Conservation (phyloP, 2,113 vertebrate species). For the Crotalus viridis region DNA sequence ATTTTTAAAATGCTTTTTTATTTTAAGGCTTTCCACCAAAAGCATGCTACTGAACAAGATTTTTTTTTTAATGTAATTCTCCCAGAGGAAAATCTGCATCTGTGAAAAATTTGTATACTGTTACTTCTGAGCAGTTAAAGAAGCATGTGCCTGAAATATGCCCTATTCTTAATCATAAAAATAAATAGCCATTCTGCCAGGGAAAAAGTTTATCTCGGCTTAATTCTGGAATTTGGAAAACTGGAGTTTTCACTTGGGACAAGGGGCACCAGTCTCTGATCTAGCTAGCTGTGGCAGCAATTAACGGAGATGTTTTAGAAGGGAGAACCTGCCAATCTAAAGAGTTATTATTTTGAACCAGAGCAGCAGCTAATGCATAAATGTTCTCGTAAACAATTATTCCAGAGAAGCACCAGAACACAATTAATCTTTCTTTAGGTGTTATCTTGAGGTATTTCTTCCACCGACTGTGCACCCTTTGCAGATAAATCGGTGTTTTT, state of each 20-base stretch:
- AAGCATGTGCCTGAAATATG: neutral
- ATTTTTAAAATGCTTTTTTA: neutral
- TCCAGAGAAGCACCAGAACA: slow-evolving; percentile 66
- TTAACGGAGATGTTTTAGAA: slow-evolving; percentile 64
- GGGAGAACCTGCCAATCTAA: slow-evolving; percentile 64
- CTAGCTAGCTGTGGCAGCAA: slow-evolving; percentile 61
- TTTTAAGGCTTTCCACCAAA: neutral
- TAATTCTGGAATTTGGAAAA: slow-evolving; percentile 49
- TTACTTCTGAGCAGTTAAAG: neutral
- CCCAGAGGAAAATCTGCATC: neutral
- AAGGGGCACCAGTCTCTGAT: slow-evolving; percentile 50
- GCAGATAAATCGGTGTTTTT: slow-evolving; percentile 56
- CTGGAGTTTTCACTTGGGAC: slow-evolving; percentile 39
- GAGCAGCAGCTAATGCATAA: slow-evolving; percentile 66
- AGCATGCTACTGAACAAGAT: neutral
- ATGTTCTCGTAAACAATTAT: slow-evolving; percentile 70
- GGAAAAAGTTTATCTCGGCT: slow-evolving; percentile 29
- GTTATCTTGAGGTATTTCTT: slow-evolving; percentile 69
- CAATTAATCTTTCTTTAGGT: slow-evolving; percentile 68
- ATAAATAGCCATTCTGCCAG: slow-evolving; percentile 30
- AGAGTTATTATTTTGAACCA: slow-evolving; percentile 68
- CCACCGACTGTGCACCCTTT: slow-evolving; percentile 59
- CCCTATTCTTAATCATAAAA: neutral
- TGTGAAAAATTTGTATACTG: neutral
- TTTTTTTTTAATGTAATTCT: neutral